Percentiles rank a stretch among this genome's conserved stretches.
Evolutionary conservation across 2,797 vertebrate species (phyloP).

Genomic region (Aeoliscus strigatus): DNA sequence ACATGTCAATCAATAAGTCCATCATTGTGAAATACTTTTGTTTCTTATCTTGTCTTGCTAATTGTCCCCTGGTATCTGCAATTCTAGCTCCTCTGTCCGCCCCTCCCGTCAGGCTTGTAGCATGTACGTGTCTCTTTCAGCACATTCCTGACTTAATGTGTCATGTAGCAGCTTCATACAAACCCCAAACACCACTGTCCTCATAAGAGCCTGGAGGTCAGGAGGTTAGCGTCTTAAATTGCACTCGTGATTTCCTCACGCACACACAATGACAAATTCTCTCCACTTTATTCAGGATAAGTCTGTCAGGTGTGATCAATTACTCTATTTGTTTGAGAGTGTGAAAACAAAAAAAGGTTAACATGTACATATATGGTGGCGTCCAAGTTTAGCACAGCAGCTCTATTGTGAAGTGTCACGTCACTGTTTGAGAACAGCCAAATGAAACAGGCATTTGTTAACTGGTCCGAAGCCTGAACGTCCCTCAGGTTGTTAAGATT

Average conservation of each 20-base stretch:
- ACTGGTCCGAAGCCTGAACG: slow-evolving; percentile 22
- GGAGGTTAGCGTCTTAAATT: slow-evolving; percentile 12
- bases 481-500: slow-evolving; percentile 26
- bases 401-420: slow-evolving; percentile 43
- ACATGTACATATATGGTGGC: slow-evolving; percentile 45
- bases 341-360: slow-evolving; percentile 23
- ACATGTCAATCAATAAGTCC: too few species aligned
- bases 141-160: slow-evolving; percentile 62
- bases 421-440: slow-evolving; percentile 45
- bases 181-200: slow-evolving; percentile 46
- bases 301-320: too few species aligned
- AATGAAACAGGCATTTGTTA: slow-evolving; percentile 35
- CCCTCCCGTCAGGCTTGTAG: slow-evolving; percentile 33
- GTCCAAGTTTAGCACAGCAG: slow-evolving; percentile 50
- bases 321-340: neutral
- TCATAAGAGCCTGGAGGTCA: slow-evolving; percentile 30
- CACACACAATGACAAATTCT: too few species aligned
- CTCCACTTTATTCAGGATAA: too few species aligned
- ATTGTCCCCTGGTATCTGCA: too few species aligned
- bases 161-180: slow-evolving; percentile 59
- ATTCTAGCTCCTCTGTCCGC: slow-evolving; percentile 11
- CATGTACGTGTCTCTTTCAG: slow-evolving; percentile 59
- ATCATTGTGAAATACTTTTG: neutral
- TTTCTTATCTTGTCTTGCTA: slow-evolving; percentile 53
- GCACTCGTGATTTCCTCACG: slow-evolving; percentile 1